Base-by-base conservation (phyloP, 2,888 invertebrate species). In the Oscheius onirici region DNA sequence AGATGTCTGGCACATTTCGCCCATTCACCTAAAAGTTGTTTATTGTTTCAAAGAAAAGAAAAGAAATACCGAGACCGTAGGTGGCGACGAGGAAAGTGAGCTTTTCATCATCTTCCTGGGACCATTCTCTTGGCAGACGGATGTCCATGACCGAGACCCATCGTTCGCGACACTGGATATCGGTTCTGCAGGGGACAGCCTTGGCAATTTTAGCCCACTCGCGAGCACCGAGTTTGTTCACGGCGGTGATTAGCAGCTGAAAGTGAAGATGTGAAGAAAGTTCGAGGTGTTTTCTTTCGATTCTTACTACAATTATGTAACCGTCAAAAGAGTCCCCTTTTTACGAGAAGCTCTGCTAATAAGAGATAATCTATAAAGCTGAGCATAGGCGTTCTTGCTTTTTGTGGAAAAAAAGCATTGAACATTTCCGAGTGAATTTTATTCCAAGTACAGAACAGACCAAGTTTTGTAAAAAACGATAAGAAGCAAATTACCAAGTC, bases 51-150 rank as follows among this genome's bases (percentile, higher is more conserved):
- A 17, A 46, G 8, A 46, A 20, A 11, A 20, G n/a, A 11, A 15
- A 17, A 22, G 1, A 24, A 52, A 17, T 8, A 65, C 71, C 66
- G 67, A 91, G 89, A 75, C 90, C 91, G 76, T 91, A 91, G 73
- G 89, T 89, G n/a, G 92, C 90, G 0, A 94, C 91, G 1, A 92
- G 88, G 68, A 91, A 89, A 44, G 90, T 85, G 2, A 95, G 89
- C 60, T 90, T 90, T 63, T 90, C 89, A 81, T 93, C 92, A 86
- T 95, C 94, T 54, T 91, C 90, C 11, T 88, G 85, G 0, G 91
- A 90, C 92, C 94, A 94, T 10, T 80, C 73, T 15, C 71, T 71
- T 43, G 82, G 70, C 58, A 76, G 72, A 1, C 79, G 77, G 17
- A 69, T 51, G 69, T 83, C 82, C 41, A 84, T 61, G 15, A 75